A percentile compares a stretch with the other conserved stretches of the same genome.
Evolutionary conservation across 2,888 invertebrate species (phyloP).

Genomic region (Frankliniella intonsa): DNA sequence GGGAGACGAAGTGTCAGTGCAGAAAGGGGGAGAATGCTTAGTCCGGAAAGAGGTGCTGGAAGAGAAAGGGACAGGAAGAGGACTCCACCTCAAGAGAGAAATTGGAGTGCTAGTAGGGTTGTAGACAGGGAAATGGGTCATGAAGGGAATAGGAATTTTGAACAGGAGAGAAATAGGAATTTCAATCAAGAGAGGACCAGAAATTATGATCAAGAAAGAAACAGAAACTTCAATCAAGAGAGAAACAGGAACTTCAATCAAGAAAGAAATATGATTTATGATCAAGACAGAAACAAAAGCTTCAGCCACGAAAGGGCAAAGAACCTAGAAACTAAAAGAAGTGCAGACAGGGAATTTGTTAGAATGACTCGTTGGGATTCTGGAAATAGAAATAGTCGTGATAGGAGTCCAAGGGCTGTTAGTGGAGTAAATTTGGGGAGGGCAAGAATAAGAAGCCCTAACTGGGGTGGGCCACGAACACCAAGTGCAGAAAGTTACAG

Average conservation of each 20-base stretch:
- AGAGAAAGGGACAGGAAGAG: background rate
- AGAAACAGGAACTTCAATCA: background rate
- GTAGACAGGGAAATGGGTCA: background rate
- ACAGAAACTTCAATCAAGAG: background rate
- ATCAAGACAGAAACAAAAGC: background rate
- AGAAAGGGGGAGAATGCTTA: background rate
- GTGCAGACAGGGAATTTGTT: background rate
- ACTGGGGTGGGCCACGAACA: background rate
- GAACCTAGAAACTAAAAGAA: background rate
- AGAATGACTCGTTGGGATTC: background rate
- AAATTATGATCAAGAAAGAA: background rate
- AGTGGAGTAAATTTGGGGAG: background rate
- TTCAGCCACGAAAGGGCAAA: background rate
- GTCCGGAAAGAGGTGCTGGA: background rate
- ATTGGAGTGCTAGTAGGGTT: background rate
- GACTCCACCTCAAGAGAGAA: background rate
- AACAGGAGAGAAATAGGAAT: background rate
- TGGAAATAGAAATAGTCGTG: background rate
- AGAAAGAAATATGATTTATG: background rate
- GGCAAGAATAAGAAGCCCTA: background rate
- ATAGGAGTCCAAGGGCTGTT: background rate
- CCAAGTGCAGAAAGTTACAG: slow-evolving; percentile 4
- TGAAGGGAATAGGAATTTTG: background rate
- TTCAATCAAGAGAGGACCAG: background rate
- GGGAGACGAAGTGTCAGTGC: no score